A percentile compares a stretch with the other conserved stretches of the same genome.
Conservation (phyloP, 2,888 invertebrate species). For the Gymnocheta viridis region DNA sequence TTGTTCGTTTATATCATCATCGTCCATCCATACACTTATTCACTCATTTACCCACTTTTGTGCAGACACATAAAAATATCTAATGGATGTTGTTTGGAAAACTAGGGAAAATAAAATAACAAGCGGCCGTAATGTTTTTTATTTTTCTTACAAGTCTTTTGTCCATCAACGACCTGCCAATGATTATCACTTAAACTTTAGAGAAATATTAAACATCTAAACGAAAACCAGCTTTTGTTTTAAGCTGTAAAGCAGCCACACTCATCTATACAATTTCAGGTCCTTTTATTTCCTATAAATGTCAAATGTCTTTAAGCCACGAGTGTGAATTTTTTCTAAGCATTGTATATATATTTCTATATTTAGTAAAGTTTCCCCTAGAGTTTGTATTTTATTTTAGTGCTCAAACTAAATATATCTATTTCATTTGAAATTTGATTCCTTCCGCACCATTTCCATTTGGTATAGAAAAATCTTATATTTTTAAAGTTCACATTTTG, state of each 20-base stretch:
- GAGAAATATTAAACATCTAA: constrained; percentile 19
- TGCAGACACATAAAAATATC: constrained; percentile 34
- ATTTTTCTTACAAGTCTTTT: constrained; percentile 22
- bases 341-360: background rate
- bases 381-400: constrained; percentile 38
- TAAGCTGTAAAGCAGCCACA: constrained; percentile 30
- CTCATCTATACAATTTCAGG: constrained; percentile 39
- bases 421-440: constrained; percentile 18
- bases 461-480: too few species aligned
- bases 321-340: background rate
- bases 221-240: constrained; percentile 50
- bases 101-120: constrained; percentile 43
- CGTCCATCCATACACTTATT: constrained; percentile 30
- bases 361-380: constrained; percentile 16
- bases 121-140: constrained; percentile 1
- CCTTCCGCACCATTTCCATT: background rate
- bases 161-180: constrained; percentile 67
- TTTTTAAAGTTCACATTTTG: too few species aligned
- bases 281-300: constrained; percentile 20
- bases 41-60: constrained; percentile 39
- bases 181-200: constrained; percentile 65
- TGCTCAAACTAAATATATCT: constrained; percentile 45
- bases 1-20: constrained; percentile 35
- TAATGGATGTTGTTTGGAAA: constrained; percentile 30
- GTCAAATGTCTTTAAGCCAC: constrained; percentile 9